Evolutionary conservation across 2,888 invertebrate genomes (phyloP), one percentile per base, ranked within the genome.

Genomic region (Rambutsinella grinnellia): DNA sequence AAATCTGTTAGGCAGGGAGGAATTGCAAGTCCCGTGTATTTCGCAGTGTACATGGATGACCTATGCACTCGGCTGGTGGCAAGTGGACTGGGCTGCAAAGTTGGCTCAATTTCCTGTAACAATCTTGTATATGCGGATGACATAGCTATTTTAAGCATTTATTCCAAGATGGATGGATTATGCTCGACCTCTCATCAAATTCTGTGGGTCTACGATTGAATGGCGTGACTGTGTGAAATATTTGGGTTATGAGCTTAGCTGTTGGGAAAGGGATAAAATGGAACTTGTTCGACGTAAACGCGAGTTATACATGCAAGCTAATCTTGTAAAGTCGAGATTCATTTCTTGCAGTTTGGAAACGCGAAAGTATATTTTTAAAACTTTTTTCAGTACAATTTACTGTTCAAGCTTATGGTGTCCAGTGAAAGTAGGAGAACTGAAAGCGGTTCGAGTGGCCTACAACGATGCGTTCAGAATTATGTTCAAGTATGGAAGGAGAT

Each of bases 351-450:
- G 51, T 51, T 1, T 3, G 3, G 5, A 2, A 5, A 28, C 51
- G 3, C 47, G 51, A 51, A 15, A 8, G 8, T 65, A 28, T 21
- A 10, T 65, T 2, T 65, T 65, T 15, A 65, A 36, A n/a, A 65
- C 65, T 2, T 65, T 21, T 19, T 53, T 65, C 23, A 36, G 36
- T 3, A 24, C 53, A 8, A 54, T 54, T 10, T 54, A 65, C 54
- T 65, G 65, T 24, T 28, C 1, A 5, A 54, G 54, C n/a, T n/a
- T 65, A 28, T 65, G 65, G 65, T 28, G 21, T 1, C 65, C 65
- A 23, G 36, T 54, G 1, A 2, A n/a, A 1, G 13, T 15, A 36
- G 2, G 5, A 44, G n/a, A n/a, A n/a, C 21, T 56, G n/a, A n/a
- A 56, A 6, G 8, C 10, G n/a, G 23, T 56, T 6, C 23, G 26